Base-by-base conservation (phyloP, 2,797 vertebrate species). In the Pachyuromys duprasi region DNA sequence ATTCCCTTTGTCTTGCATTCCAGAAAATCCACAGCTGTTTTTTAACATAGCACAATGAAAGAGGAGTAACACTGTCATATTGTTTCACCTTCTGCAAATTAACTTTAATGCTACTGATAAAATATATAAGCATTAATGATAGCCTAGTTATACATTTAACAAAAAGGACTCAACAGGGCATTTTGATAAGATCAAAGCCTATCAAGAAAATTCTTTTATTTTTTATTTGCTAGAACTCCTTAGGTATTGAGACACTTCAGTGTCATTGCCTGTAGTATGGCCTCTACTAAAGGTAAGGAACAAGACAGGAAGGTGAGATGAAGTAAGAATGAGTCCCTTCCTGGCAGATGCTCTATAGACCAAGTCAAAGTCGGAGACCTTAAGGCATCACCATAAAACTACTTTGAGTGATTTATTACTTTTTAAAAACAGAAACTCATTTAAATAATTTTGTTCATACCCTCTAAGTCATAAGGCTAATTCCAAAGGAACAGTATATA, bases 11-110 rank as follows among this genome's bases (percentile, higher is more conserved):
- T 96, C 63, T 95, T 97, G 87, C 94, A 97, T 84, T 98, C 95
- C 96, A 98, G 97, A 97, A 92, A 72, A 95, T 95, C 92, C 97
- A 74, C 36, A 97, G 14, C 86, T 94, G 55, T 76, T 95, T 93
- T 91, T 0, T 87, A 94, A 42, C 22, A 74, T 26, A 24, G 36
- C 70, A 69, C 42, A 63, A 96, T 82, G 80, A 69, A 92, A 90
- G 28, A 83, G 81, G 33, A 89, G 69, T 78, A 91, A 92, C 70
- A 7, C 2, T 26, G 60, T 86, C 83, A 86, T 28, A 65, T 20
- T 93, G 91, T 87, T 83, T 63, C 45, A 87, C 93, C 9, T 83
- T 93, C 11, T 72, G 6, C 90, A 96, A 62, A 72, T 2, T 82
- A 74, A 94, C 90, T 62, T 88, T 15, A 12, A 55, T 53, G 3